phyloP scores from a whole-genome alignment of 1,140 invertebrate species.

The Achroia grisella region DNA sequence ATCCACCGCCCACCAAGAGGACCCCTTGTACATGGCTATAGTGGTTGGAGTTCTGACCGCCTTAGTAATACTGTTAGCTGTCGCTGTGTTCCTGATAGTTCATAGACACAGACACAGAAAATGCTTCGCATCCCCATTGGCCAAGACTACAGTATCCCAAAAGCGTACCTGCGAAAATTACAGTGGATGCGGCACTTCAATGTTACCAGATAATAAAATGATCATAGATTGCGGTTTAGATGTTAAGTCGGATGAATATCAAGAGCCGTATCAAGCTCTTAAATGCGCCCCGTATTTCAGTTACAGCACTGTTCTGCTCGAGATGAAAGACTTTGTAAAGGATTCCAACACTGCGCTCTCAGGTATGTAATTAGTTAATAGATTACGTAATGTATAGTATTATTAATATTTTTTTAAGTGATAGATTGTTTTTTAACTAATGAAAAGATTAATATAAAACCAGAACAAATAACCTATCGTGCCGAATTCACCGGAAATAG shows the following conservation, averaged over 20 bases:
- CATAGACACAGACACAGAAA: slow-evolving; percentile 85
- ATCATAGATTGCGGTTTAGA: slow-evolving; percentile 67
- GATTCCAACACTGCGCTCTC: slow-evolving; percentile 75
- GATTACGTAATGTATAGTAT: too few species aligned
- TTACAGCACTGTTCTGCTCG: slow-evolving; percentile 85
- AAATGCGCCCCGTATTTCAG: slow-evolving; percentile 86
- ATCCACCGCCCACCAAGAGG: slow-evolving; percentile 80
- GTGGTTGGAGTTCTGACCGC: slow-evolving; percentile 87
- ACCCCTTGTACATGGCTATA: slow-evolving; percentile 86
- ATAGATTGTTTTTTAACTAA: too few species aligned
- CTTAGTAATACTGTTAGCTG: slow-evolving; percentile 82
- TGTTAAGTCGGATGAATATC: slow-evolving; percentile 83
- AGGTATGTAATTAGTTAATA: slow-evolving; percentile 42
- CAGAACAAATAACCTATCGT: too few species aligned
- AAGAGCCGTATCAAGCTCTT: slow-evolving; percentile 85
- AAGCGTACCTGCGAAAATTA: slow-evolving; percentile 44
- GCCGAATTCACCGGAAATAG: too few species aligned
- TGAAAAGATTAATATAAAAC: too few species aligned
- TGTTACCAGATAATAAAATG: slow-evolving; percentile 73
- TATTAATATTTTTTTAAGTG: too few species aligned
- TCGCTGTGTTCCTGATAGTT: slow-evolving; percentile 85
- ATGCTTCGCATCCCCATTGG: slow-evolving; percentile 82
- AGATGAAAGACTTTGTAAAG: slow-evolving; percentile 81
- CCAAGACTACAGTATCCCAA: slow-evolving; percentile 74
- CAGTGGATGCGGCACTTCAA: slow-evolving; percentile 66